A percentile compares a stretch with the other conserved stretches of the same genome.
phyloP scores from a whole-genome alignment of 2,888 invertebrate genomes.

The Corbicula japonica region DNA sequence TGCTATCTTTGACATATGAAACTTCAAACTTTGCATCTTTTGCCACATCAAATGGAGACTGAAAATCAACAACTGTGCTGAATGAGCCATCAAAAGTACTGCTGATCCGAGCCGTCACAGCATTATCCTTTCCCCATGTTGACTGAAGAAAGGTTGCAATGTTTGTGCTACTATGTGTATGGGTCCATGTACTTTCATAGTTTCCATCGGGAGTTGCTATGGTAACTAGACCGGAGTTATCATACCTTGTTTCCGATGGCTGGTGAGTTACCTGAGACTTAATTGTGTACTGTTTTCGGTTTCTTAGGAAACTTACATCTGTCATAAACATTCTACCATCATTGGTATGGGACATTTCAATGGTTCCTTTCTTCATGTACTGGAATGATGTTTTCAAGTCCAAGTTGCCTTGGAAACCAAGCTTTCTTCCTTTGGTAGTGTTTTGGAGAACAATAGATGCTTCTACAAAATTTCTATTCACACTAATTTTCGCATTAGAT shows the following conservation, averaged over 20 bases:
- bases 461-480: slow-evolving; percentile 64
- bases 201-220: slow-evolving; percentile 64
- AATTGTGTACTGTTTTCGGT: slow-evolving; percentile 62
- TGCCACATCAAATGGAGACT: slow-evolving; percentile 63
- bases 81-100: slow-evolving; percentile 45
- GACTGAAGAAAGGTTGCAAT: slow-evolving; percentile 60
- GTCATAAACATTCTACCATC: slow-evolving; percentile 66
- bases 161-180: slow-evolving; percentile 51
- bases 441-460: slow-evolving; percentile 65
- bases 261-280: slow-evolving; percentile 67
- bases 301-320: slow-evolving; percentile 43
- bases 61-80: slow-evolving; percentile 54
- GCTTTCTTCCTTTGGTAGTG: slow-evolving; percentile 50
- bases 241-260: slow-evolving; percentile 41
- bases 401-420: slow-evolving; percentile 63
- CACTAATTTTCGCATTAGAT: slow-evolving; percentile 60
- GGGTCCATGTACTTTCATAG: slow-evolving; percentile 71
- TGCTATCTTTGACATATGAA: not conserved
- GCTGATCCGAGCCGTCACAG: slow-evolving; percentile 27
- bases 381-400: slow-evolving; percentile 65
- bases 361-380: slow-evolving; percentile 46
- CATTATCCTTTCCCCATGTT: slow-evolving; percentile 57
- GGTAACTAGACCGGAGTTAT: slow-evolving; percentile 70
- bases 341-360: slow-evolving; percentile 64
- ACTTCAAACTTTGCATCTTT: slow-evolving; percentile 9